These are phyloP conservation scores for Neoascia interrupta DNA, from an alignment of 2,888 invertebrate species.

Conservation along the genomic window DNA sequence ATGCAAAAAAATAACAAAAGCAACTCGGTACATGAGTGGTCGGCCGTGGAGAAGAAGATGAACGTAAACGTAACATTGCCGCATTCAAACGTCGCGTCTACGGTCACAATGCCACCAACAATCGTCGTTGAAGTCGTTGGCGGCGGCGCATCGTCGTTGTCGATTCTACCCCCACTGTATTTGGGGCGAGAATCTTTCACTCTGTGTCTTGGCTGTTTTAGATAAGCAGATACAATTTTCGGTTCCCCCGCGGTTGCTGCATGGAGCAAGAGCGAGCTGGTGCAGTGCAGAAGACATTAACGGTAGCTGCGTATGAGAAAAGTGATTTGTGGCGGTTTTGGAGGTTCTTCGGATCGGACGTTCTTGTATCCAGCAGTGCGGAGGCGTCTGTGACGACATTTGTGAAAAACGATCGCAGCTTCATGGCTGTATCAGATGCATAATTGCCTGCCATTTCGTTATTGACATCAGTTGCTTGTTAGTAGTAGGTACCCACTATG, in stretches of 20 bases:
- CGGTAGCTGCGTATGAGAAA: constrained; percentile 31
- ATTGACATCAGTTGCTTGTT: constrained; percentile 1
- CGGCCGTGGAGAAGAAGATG: constrained; percentile 16
- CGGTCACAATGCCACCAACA: constrained; percentile 41
- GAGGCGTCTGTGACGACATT: constrained; percentile 59
- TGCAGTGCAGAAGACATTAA: not conserved
- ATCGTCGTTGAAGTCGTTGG: constrained; percentile 24
- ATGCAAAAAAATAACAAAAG: constrained; percentile 34
- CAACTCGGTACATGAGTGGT: not conserved
- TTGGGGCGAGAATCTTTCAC: constrained; percentile 13
- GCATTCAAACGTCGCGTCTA: constrained; percentile 35
- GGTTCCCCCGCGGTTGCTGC: constrained; percentile 21
- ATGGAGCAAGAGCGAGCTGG: not conserved
- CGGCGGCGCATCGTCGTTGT: constrained; percentile 5
- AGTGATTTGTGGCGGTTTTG: constrained; percentile 56
- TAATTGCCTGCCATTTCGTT: no score
- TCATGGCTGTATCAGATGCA: constrained; percentile 25
- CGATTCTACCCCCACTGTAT: constrained; percentile 36
- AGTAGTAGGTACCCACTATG: constrained; percentile 1
- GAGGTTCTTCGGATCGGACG: constrained; percentile 18
- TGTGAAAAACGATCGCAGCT: not conserved
- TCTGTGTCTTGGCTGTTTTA: not conserved
- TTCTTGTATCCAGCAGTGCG: constrained; percentile 24
- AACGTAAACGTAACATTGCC: constrained; percentile 49
- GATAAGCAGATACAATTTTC: not conserved